Evolutionary conservation across 1,140 invertebrate species (phyloP), one percentile per base, ranked within the genome.

Genomic region (Bilobella aurantiaca): DNA sequence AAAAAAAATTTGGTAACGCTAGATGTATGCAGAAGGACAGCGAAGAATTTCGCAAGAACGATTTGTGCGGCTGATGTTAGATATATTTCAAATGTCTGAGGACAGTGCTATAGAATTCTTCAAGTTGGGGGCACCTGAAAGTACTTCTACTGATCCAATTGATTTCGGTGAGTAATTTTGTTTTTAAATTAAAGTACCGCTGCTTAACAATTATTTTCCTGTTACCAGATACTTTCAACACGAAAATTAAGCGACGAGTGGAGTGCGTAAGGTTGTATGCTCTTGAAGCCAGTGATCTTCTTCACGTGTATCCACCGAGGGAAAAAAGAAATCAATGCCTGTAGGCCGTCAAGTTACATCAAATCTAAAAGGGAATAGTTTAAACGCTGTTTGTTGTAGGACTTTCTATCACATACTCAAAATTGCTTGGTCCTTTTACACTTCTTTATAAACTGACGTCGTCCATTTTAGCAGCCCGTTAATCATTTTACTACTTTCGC

Each of bases 21-120:
- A 69, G 67, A 65, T 65, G 67, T 72, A 69, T 58, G 53, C 60
- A 5, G 23, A 64, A 27, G 58, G 58, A n/a, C 60, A 14, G 32
- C 65, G 32, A 31, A 42, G 23, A 1, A 69, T 72, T 58, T 18
- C 60, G 46, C 32, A 66, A 37, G 62, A 65, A 8, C 23, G 60
- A 25, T 72, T 69, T 47, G 23, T 53, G 2, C n/a, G 34, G 16
- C 56, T 69, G 3, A 63, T 69, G 62, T 0, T 49, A 30, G 18
- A 16, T 34, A 23, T 72, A 2, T 72, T 72, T 30, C 49, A 29
- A 29, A 30, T 30, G 0, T 60, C 12, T 27, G 27, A 42, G n/a
- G 58, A 69, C 23, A 61, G 64, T 32, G 69, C 60, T 2, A 30
- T n/a, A 5, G 29, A 59, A 18, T 5, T 68, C 8, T 71, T 68